These are phyloP conservation scores for Eilema griseolum DNA, from an alignment of 2,888 invertebrate species.

Conservation along the genomic window DNA sequence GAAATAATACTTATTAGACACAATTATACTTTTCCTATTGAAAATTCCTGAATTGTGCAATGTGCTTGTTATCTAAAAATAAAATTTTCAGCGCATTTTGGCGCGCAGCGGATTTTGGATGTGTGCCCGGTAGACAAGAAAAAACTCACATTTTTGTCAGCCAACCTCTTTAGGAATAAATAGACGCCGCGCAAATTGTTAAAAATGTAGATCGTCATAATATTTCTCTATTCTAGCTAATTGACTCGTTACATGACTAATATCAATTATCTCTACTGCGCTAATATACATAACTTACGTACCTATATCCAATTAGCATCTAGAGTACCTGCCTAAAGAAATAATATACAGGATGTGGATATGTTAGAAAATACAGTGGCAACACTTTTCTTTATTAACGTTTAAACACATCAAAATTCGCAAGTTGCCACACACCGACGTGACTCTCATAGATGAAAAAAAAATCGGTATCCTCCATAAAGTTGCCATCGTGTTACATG, in stretches of 20 bases:
- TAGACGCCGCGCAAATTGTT: not conserved
- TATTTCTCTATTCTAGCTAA: constrained; percentile 2
- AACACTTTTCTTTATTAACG: not conserved
- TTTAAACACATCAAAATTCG: not conserved
- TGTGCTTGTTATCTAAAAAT: too few relatives aligned
- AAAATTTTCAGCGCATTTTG: too few relatives aligned
- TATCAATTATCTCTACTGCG: constrained; percentile 1
- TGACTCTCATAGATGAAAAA: not conserved
- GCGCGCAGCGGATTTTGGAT: not conserved
- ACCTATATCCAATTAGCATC: constrained; percentile 26
- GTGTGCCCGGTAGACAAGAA: not conserved
- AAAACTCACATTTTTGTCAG: not conserved
- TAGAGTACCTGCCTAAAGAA: constrained; percentile 4
- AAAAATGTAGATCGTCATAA: not conserved
- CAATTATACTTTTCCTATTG: too few relatives aligned
- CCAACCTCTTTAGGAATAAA: not conserved
- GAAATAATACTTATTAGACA: too few relatives aligned
- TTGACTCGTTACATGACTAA: constrained; percentile 17
- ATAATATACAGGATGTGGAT: constrained; percentile 24
- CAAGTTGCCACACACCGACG: not conserved
- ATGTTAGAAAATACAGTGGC: not conserved
- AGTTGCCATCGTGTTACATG: constrained; percentile 28
- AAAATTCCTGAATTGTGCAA: too few relatives aligned
- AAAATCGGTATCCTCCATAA: constrained; percentile 17
- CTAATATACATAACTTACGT: constrained; percentile 12